Conservation (phyloP, 1,140 invertebrate genomes). For the Cyrtorhinus lividipennis region DNA sequence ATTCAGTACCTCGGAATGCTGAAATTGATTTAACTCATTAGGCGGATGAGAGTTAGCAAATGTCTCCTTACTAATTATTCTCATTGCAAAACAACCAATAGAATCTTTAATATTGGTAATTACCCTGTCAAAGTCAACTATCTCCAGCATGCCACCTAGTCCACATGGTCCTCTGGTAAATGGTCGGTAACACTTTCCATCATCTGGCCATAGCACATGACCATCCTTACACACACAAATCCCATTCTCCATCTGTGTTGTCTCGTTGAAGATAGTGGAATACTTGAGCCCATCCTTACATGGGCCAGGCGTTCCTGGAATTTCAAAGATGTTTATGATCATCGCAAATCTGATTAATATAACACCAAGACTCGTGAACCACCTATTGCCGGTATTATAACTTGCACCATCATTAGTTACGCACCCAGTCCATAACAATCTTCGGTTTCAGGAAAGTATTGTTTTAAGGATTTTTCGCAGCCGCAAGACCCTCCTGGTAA, state of each 20-base stretch:
- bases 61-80: too few relatives aligned
- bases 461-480: constrained; percentile 48
- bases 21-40: too few relatives aligned
- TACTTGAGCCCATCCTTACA: constrained; percentile 55
- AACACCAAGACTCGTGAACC: too few relatives aligned
- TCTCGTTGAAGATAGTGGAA: constrained; percentile 23
- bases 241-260: constrained; percentile 26
- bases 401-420: too few relatives aligned
- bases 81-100: too few relatives aligned
- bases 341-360: too few relatives aligned
- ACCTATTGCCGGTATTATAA: too few relatives aligned
- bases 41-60: too few relatives aligned
- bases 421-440: too few relatives aligned
- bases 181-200: constrained; percentile 54
- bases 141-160: constrained; percentile 39
- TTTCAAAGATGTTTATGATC: too few relatives aligned
- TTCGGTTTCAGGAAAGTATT: constrained; percentile 48
- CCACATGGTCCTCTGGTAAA: constrained; percentile 61
- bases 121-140: constrained; percentile 21
- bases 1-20: not conserved
- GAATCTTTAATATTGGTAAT: too few relatives aligned
- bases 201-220: constrained; percentile 44
- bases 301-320: constrained; percentile 49
- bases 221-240: constrained; percentile 52
- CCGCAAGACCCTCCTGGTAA: constrained; percentile 54